A percentile compares a stretch with the other conserved stretches of the same genome.
Evolutionary conservation across 1,140 invertebrate genomes (phyloP).

Genomic region (Ips nitidus): DNA sequence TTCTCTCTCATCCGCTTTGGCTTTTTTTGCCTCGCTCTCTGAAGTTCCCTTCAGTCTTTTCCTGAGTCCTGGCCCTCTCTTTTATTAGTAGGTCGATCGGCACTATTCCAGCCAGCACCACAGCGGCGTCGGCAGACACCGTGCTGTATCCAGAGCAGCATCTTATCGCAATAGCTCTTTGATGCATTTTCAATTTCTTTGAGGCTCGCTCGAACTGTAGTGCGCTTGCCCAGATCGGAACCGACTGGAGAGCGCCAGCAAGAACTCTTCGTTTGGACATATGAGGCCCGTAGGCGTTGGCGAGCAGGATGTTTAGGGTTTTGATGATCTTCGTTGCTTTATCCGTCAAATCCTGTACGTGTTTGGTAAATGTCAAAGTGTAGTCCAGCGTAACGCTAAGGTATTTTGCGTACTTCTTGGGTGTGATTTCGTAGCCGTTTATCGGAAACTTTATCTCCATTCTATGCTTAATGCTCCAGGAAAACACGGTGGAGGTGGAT

Average conservation of each 20-base stretch:
- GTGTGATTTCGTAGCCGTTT: neutral
- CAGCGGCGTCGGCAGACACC: neutral
- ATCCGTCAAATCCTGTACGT: neutral
- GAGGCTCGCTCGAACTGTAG: neutral
- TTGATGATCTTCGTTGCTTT: neutral
- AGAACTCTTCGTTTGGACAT: neutral
- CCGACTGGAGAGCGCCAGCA: neutral
- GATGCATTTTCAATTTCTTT: neutral
- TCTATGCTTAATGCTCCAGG: neutral
- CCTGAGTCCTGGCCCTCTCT: neutral
- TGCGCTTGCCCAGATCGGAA: neutral
- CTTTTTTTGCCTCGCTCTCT: too few relatives aligned
- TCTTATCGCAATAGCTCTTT: neutral
- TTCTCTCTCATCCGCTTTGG: too few relatives aligned
- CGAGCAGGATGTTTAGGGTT: neutral
- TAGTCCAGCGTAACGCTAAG: neutral
- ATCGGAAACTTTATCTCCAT: neutral
- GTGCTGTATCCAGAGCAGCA: neutral
- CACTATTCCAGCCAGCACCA: neutral
- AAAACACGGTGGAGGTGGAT: neutral
- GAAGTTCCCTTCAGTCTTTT: neutral
- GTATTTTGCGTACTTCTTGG: neutral
- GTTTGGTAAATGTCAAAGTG: neutral
- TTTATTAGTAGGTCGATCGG: neutral
- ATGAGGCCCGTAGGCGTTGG: neutral